A percentile compares a stretch with the other conserved stretches of the same genome.
phyloP scores from a whole-genome alignment of 2,888 invertebrate genomes.

The Lordiphosa fenestrarum region DNA sequence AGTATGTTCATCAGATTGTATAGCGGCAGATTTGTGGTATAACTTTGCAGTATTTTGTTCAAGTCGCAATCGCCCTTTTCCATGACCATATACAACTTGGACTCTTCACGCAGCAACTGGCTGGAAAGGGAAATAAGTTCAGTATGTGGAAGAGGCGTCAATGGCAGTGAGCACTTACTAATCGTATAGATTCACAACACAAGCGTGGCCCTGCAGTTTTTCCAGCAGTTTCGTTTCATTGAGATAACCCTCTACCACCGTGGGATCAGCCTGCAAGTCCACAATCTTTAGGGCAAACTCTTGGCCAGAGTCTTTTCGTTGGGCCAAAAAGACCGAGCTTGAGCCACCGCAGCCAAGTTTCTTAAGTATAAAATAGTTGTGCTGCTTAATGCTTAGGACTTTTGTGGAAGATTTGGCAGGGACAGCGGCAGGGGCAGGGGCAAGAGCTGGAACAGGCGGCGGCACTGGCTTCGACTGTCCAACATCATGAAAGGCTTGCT shows the following conservation, averaged over 20 bases:
- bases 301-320: constrained; percentile 63
- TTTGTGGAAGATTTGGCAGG: constrained; percentile 33
- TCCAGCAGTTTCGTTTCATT: constrained; percentile 93
- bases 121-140: constrained; percentile 80
- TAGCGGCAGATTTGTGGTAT: constrained; percentile 84
- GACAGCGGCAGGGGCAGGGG: constrained; percentile 4
- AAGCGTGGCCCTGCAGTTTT: constrained; percentile 89
- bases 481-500: constrained; percentile 52
- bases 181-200: constrained; percentile 91
- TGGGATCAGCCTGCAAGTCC: constrained; percentile 87
- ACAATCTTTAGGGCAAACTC: constrained; percentile 83
- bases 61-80: constrained; percentile 96
- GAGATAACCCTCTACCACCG: constrained; percentile 88
- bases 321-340: constrained; percentile 86
- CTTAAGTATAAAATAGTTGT: constrained; percentile 87
- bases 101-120: constrained; percentile 85
- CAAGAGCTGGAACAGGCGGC: constrained; percentile 1
- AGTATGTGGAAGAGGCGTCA: neutral
- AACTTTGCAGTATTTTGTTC: constrained; percentile 86
- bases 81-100: constrained; percentile 91
- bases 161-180: constrained; percentile 85
- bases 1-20: constrained; percentile 93
- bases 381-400: constrained; percentile 85
- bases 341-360: constrained; percentile 94
- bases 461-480: constrained; percentile 20